A percentile compares a stretch with the other conserved stretches of the same genome.
Evolutionary conservation across 30 jellyfish, hydroid and myxozoan species (phyloP).

Genomic region (Nemopilema nomurai): DNA sequence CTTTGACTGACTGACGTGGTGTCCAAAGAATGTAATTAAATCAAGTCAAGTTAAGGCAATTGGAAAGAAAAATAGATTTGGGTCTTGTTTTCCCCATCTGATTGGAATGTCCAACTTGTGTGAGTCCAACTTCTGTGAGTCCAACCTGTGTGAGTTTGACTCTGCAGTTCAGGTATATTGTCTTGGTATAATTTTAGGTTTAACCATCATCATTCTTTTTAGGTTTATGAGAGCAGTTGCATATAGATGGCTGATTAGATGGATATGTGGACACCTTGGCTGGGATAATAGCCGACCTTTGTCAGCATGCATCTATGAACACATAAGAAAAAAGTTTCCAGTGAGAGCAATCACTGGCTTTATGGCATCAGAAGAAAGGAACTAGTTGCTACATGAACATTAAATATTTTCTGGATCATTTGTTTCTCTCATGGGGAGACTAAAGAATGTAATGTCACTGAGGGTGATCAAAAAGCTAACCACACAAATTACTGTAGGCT

Average conservation of each 20-base stretch:
- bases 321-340: constrained; percentile 1
- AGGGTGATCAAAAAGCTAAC: constrained; percentile 16
- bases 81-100: constrained; percentile 18
- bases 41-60: constrained; percentile 13
- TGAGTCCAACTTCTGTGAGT: neutral
- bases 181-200: constrained; percentile 3
- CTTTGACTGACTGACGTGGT: constrained; percentile 6
- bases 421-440: constrained; percentile 22
- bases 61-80: neutral
- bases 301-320: constrained; percentile 45
- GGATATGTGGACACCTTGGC: constrained; percentile 22
- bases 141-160: constrained; percentile 25
- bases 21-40: constrained; percentile 13
- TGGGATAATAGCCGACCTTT: constrained; percentile 31
- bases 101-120: constrained; percentile 19
- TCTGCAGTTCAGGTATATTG: constrained; percentile 12
- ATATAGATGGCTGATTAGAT: constrained; percentile 37
- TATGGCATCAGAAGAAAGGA: neutral
- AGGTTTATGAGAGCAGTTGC: constrained; percentile 45
- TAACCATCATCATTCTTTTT: constrained; percentile 14
- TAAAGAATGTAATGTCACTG: constrained; percentile 19
- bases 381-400: constrained; percentile 4
- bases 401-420: constrained; percentile 16
- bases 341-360: neutral
- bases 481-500: constrained; percentile 17